Evolutionary conservation across 2,797 vertebrate genomes (phyloP), one percentile per base, ranked within the genome.

Genomic region (Gallirallus australis): DNA sequence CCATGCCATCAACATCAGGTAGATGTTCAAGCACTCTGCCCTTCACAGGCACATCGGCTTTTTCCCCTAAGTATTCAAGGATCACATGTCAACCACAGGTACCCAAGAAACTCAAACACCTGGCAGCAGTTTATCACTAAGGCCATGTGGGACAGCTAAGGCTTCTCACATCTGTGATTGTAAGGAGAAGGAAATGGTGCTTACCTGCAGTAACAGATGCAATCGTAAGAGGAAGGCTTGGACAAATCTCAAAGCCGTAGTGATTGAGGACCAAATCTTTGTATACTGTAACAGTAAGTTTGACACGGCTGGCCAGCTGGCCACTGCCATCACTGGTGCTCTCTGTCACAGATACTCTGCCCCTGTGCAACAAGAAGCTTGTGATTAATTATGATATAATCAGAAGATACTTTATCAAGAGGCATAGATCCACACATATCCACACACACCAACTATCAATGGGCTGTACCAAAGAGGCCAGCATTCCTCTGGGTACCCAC

Each of bases 171-270:
- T 2, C 5, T 14, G 2, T 5, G 11, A 23, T 3, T 59, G 37
- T 2, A 60, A 17, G 40, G 45, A 69, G 30, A 45, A 23, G 23
- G 40, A 42, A 30, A 11, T 1, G 1, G 15, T 6, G 16, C 65
- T 11, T 98, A 99, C 99, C 99, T 98, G 98, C 94, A 35, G 97
- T 98, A 96, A 99, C 98, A 4, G 99, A 98, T 39, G 99, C 98
- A 82, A 99, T 98, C 13, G 98, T 98, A 72, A 99, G 98, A n/a
- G 99, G 99, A 39, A 95, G 97, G 80, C 97, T 96, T 12, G 98
- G 97, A 8, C 99, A 99, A 86, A 99, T 96, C 31, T 98, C 98
- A 95, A 99, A 99, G 89, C 99, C 99, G 4, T 99, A 99, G 91
- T 98, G 98, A 94, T 97, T 98, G 92, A 99, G 98, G 21, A 97